Base-by-base conservation (phyloP, 2,113 vertebrate genomes). In the Eulacestoma nigropectus region DNA sequence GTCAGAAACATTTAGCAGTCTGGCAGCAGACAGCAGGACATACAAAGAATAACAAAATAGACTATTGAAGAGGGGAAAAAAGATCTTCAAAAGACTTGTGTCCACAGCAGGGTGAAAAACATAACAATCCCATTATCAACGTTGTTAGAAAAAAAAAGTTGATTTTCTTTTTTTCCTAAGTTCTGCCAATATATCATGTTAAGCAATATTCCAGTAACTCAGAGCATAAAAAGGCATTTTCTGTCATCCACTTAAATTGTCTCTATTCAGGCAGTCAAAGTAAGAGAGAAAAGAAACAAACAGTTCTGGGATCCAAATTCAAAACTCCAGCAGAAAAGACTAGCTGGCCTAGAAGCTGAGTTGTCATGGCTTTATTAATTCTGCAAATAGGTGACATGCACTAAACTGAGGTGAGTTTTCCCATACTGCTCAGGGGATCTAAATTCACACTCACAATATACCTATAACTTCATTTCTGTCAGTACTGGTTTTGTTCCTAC, bases 11-110 rank as follows among this genome's bases (percentile, higher is more conserved):
- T 89, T 93, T 95, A 93, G 93, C 89, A 93, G 82, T 92, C 93
- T 97, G 96, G 96, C 96, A 95, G 94, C 69, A 90, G 89, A 93
- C 83, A 97, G 55, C 22, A 39, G 87, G 88, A 56, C 49, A 68
- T 81, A 95, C 72, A 96, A 96, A 92, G 94, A 97, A 96, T 96
- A 97, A 95, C 95, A 97, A 95, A 97, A 93, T 81, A 96, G 89
- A 67, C 65, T 80, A 87, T 88, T 97, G 84, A 96, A 72, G 29
- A 59, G 27, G 9, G 18, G 16, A 32, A 81, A 89, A 92, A 74
- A 69, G 68, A 60, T 88, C 65, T 94, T 97, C 91, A 90, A 84
- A 96, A 89, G 82, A 70, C 74, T 90, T 75, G 55, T 96, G 81
- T 78, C 95, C 95, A 55, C 96, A 95, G 94, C 87, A 95, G 96